Conservation (phyloP, 2,888 invertebrate genomes). For the Drosophila niveifrons region DNA sequence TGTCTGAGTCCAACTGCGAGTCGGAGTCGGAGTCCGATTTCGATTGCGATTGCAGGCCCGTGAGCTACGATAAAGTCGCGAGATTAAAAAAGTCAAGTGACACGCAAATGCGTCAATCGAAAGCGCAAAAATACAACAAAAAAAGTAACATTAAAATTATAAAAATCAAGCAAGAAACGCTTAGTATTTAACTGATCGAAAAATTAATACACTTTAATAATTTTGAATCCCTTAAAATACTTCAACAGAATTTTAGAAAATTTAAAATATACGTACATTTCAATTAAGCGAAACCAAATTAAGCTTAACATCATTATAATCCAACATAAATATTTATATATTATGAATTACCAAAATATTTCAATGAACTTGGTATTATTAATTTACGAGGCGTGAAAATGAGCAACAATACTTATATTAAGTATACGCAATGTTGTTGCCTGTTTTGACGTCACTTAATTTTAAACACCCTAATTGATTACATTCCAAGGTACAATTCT, state of each 20-base stretch:
- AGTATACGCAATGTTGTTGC: not conserved
- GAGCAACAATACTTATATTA: not conserved
- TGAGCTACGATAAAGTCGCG: slow-evolving; percentile 75
- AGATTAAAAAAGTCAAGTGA: slow-evolving; percentile 78
- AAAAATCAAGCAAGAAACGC: slow-evolving; percentile 14
- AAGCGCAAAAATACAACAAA: slow-evolving; percentile 45
- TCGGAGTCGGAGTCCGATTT: slow-evolving; percentile 50
- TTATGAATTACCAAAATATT: not conserved
- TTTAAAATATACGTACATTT: not conserved
- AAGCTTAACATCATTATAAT: not conserved
- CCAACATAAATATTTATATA: not conserved
- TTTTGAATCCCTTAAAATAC: not conserved
- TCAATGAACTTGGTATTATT: no score
- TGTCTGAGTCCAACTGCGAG: slow-evolving; percentile 20
- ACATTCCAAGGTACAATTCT: no score
- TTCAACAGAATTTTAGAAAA: not conserved
- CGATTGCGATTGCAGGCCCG: slow-evolving; percentile 57
- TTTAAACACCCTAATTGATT: not conserved
- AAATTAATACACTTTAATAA: slow-evolving; percentile 31
- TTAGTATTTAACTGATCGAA: not conserved
- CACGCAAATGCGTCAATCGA: slow-evolving; percentile 74
- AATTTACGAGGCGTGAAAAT: no score
- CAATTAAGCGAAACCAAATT: not conserved
- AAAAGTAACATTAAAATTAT: slow-evolving; percentile 19
- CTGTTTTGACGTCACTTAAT: not conserved